Evolutionary conservation across 2,888 invertebrate genomes (phyloP), one percentile per base, ranked within the genome.

Genomic region (Zaprionus bogoriensis): DNA sequence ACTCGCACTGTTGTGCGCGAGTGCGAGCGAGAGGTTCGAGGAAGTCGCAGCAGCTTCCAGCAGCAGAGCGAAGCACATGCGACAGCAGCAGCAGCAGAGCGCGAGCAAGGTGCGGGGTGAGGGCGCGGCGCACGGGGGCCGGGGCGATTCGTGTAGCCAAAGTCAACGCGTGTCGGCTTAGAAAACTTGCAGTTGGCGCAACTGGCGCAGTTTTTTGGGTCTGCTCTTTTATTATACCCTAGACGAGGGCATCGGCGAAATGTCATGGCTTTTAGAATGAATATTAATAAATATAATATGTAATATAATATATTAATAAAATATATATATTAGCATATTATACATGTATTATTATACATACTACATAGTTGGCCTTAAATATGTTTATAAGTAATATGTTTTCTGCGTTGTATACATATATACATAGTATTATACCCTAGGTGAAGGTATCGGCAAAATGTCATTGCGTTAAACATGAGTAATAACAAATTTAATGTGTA

Each of bases 131-230:
- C 12, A 17, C 23, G 30, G 9, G 41, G 22, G 17, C 14, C 39
- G 46, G 22, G 19, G 42, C 23, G 10, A 36, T 38, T 52, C 54
- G 58, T 71, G 84, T 67, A 67, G 64, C 75, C 82, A 74, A 77
- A 80, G 81, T 74, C 70, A 81, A 87, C 85, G 81, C 87, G 79
- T 87, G 87, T 80, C 87, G 78, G 81, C 72, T 84, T 74, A 77
- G 87, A 74, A 81, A 79, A 77, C 60, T 77, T 50, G 52, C 63
- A 67, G 74, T 58, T 59, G 69, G 61, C 48, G 62, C 74, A 70
- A 73, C 79, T 66, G 62, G 63, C 68, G 44, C 48, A 58, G 67
- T 55, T 67, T 65, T 55, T 66, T 47, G 54, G 30, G 50, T 50
- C 45, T 41, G 27, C 47, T 59, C 58, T 64, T 42, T 52, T 53